Conservation (phyloP, 1,140 invertebrate species). For the Drosophila athabasca region DNA sequence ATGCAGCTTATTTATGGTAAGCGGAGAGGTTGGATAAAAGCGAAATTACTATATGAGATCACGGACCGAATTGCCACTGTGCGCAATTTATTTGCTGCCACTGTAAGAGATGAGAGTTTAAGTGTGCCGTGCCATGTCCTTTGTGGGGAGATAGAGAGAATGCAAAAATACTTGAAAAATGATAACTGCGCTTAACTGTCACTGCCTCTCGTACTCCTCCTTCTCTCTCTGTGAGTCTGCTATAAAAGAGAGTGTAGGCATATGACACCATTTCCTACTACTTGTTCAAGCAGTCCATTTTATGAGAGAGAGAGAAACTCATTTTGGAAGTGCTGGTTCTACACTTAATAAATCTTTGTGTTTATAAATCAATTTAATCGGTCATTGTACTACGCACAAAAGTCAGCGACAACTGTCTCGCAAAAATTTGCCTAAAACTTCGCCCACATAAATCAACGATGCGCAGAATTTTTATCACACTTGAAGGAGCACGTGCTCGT, state of each 20-base stretch:
- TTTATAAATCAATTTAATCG: slow-evolving; percentile 70
- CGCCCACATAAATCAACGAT: slow-evolving; percentile 62
- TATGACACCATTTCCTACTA: no score
- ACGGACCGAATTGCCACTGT: slow-evolving; percentile 41
- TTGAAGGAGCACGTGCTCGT: slow-evolving; percentile 55
- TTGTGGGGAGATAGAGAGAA: background rate
- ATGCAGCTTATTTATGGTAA: slow-evolving; percentile 73
- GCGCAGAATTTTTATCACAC: slow-evolving; percentile 60
- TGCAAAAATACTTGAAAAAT: no score
- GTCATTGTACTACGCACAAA: slow-evolving; percentile 25
- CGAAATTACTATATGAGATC: slow-evolving; percentile 55
- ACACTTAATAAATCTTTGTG: slow-evolving; percentile 41
- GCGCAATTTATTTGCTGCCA: slow-evolving; percentile 53
- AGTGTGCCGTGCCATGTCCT: slow-evolving; percentile 7
- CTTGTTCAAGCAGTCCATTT: no score
- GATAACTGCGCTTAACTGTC: background rate
- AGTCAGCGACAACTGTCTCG: slow-evolving; percentile 20
- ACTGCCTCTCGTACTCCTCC: no score
- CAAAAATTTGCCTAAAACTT: slow-evolving; percentile 53
- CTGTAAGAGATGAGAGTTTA: slow-evolving; percentile 8
- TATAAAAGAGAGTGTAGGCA: no score
- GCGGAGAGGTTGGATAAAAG: slow-evolving; percentile 32
- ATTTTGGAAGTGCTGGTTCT: background rate
- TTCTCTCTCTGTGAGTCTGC: no score
- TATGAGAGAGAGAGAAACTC: no score